These are phyloP conservation scores for Anniella stebbinsi DNA, from an alignment of 2,797 vertebrate genomes.

Conservation along the genomic window DNA sequence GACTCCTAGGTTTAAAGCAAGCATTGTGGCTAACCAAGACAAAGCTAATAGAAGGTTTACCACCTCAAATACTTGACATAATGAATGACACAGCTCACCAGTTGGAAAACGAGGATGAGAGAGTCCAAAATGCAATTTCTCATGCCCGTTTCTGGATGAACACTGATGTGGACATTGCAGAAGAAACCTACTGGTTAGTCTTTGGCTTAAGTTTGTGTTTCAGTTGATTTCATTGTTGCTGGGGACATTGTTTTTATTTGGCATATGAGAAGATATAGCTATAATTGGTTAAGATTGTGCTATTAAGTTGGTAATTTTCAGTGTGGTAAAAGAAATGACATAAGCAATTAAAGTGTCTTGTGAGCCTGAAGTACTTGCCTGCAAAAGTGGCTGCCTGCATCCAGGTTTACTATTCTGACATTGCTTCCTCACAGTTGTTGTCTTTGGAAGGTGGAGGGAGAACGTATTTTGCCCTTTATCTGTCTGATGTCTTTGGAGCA, in stretches of 20 bases:
- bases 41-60: conserved; percentile 85
- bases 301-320: background rate
- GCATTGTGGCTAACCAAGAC: conserved; percentile 94
- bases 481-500: background rate
- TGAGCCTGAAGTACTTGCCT: background rate
- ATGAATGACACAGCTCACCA: conserved; percentile 73
- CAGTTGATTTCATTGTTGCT: background rate
- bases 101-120: conserved; percentile 83
- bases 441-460: background rate
- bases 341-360: background rate
- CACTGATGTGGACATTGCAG: conserved; percentile 75
- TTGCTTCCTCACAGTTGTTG: background rate
- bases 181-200: conserved; percentile 86
- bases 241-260: background rate
- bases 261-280: background rate
- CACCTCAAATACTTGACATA: conserved; percentile 79
- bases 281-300: background rate
- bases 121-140: conserved; percentile 80
- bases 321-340: background rate
- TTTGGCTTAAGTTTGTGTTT: background rate
- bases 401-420: background rate
- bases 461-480: background rate
- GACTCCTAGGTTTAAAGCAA: conserved; percentile 86
- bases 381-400: background rate
- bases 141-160: conserved; percentile 90